Evolutionary conservation across 2,888 invertebrate species (phyloP).

Genomic region (Neoscelio sp.): DNA sequence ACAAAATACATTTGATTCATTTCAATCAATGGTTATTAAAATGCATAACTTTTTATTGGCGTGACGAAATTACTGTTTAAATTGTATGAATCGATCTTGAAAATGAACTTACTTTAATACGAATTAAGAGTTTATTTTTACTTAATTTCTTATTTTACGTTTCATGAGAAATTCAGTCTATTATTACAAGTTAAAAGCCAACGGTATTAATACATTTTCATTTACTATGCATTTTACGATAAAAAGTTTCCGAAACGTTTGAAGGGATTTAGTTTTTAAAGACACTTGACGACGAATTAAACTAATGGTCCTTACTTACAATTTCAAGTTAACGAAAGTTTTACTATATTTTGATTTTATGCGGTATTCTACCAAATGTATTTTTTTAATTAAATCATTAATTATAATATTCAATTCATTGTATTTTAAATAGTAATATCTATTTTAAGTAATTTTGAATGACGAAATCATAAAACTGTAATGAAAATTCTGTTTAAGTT

Average conservation of each 20-base stretch:
- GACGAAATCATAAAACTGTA: too few relatives aligned
- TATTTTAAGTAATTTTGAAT: too few relatives aligned
- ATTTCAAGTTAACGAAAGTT: background rate
- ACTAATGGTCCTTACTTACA: background rate
- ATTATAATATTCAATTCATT: too few relatives aligned
- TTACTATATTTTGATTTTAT: background rate
- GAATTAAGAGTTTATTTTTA: slow-evolving; percentile 27
- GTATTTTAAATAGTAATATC: too few relatives aligned
- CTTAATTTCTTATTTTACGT: slow-evolving; percentile 27
- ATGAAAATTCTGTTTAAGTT: too few relatives aligned
- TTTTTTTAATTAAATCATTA: too few relatives aligned
- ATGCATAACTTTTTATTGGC: slow-evolving; percentile 28
- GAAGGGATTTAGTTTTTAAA: slow-evolving; percentile 2
- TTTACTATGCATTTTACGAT: slow-evolving; percentile 13
- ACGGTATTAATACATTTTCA: slow-evolving; percentile 25
- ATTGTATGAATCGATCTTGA: slow-evolving; percentile 20
- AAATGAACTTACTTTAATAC: slow-evolving; percentile 17
- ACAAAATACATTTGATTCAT: slow-evolving; percentile 18
- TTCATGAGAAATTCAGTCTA: slow-evolving; percentile 7
- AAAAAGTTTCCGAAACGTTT: slow-evolving; percentile 15
- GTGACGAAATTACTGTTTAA: slow-evolving; percentile 21
- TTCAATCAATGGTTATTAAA: slow-evolving; percentile 22
- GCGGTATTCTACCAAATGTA: too few relatives aligned
- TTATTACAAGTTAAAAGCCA: slow-evolving; percentile 26
- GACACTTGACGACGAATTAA: background rate